Base-by-base conservation (phyloP, 1,140 invertebrate genomes). In the Globodera rostochiensis region DNA sequence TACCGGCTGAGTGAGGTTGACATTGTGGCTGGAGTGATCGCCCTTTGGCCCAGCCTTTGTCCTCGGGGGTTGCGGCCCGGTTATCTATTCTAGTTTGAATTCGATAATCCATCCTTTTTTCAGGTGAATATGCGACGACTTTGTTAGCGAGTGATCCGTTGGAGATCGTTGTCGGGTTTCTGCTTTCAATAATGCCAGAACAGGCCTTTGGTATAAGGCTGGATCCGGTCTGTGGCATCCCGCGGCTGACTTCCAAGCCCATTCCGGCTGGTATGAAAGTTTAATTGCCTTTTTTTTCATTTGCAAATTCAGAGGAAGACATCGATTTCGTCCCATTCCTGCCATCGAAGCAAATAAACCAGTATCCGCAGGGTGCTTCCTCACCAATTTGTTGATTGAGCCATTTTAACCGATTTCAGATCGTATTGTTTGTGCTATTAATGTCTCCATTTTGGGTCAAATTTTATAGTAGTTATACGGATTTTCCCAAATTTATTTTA, bases 161-260 rank as follows among this genome's bases (percentile, higher is more conserved):
- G 69, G 69, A 71, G 7, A 19, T 47, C 1, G 69, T 71, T 6
- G 19, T 71, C 36, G 69, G 69, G 7, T 71, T 71, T 71, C 69
- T 71, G 69, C 69, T 71, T 19, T 71, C 69, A n/a, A 71, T 19
- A 47, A 71, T 71, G 69, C 69, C 69, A 15, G 69, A 71, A 71
- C 21, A 71, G 25, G 69, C 69, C 5, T 19, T 64, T 15, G 19
- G 57, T 15, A 64, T 64, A 64, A 64, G 13, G 5, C 19, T 64
- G 57, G 57, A 64, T 19, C 19, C 57, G 15, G 13, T 13, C 19
- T 64, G 13, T 13, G 19, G 57, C 13, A 64, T 64, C 19, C 57
- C 57, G 57, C 13, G 57, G 19, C 19, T 64, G 57, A 3, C 57
- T 64, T 64, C 57, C 19, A 64, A 64, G 19, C 57, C 57, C 57